Evolutionary conservation across 1,140 invertebrate species (phyloP).

Genomic region (Trachelipus rathkii): DNA sequence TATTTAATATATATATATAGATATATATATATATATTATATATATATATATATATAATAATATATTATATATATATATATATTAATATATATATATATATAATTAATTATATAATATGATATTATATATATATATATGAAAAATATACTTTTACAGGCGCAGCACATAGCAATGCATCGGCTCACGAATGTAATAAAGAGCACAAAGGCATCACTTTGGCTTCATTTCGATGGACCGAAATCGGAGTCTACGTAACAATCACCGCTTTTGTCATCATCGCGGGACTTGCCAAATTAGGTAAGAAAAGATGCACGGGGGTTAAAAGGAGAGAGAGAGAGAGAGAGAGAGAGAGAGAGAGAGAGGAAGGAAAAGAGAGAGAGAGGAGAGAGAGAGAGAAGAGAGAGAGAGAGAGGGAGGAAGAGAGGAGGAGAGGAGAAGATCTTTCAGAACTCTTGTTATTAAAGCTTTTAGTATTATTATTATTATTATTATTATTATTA

Average conservation of each 20-base stretch:
- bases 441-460: no score
- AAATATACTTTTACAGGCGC: not conserved
- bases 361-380: no score
- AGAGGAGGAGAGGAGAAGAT: no score
- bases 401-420: no score
- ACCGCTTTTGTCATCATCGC: slow-evolving; percentile 59
- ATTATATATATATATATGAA: not conserved
- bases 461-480: no score
- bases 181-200: not conserved
- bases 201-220: slow-evolving; percentile 46
- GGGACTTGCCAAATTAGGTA: slow-evolving; percentile 62
- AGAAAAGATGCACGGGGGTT: slow-evolving; percentile 46
- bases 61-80: not conserved
- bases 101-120: not conserved
- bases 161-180: not conserved
- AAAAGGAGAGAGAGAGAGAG: no score
- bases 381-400: no score
- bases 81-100: not conserved
- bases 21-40: not conserved
- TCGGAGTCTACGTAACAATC: slow-evolving; percentile 59
- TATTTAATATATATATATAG: not conserved
- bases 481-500: no score
- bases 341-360: no score
- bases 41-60: not conserved
- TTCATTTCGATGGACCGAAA: slow-evolving; percentile 57